Percentiles rank a stretch among this genome's conserved stretches.
Evolutionary conservation across 2,113 vertebrate genomes (phyloP).

Genomic region (Cryptomyrus ogoouensis): DNA sequence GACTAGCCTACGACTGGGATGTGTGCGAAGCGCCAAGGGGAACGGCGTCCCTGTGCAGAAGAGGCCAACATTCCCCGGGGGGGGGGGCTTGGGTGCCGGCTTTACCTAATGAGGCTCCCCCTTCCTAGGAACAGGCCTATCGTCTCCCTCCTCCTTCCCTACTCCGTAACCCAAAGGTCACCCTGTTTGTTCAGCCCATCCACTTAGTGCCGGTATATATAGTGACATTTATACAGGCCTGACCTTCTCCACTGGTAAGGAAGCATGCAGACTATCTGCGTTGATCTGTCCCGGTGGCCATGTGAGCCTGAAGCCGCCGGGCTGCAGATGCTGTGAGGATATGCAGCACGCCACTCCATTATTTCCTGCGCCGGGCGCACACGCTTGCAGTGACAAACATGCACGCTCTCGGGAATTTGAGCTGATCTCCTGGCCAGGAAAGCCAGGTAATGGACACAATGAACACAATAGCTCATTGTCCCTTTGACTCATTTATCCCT

Average conservation of each 20-base stretch:
- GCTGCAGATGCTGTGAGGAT: background rate
- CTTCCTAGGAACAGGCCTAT: conserved; percentile 9
- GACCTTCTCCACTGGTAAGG: conserved; percentile 13
- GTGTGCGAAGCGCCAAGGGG: background rate
- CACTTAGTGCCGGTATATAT: conserved; percentile 15
- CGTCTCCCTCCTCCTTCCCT: background rate
- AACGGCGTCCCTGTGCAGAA: background rate
- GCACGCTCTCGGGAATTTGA: background rate
- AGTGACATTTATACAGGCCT: conserved; percentile 22
- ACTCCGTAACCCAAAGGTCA: background rate
- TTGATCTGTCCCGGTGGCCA: background rate
- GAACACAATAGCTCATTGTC: background rate
- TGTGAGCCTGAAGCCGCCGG: background rate
- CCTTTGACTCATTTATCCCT: background rate
- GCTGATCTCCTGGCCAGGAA: background rate
- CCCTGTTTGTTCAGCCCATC: conserved; percentile 5
- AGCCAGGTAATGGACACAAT: background rate
- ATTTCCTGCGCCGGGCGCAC: background rate
- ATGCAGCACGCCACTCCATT: background rate
- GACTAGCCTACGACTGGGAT: background rate
- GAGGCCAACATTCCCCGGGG: background rate
- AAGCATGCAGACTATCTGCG: background rate
- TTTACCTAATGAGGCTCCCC: background rate
- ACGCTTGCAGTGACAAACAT: background rate
- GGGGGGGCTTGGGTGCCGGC: background rate